phyloP scores from a whole-genome alignment of 2,888 invertebrate species.

The Tuta absoluta region DNA sequence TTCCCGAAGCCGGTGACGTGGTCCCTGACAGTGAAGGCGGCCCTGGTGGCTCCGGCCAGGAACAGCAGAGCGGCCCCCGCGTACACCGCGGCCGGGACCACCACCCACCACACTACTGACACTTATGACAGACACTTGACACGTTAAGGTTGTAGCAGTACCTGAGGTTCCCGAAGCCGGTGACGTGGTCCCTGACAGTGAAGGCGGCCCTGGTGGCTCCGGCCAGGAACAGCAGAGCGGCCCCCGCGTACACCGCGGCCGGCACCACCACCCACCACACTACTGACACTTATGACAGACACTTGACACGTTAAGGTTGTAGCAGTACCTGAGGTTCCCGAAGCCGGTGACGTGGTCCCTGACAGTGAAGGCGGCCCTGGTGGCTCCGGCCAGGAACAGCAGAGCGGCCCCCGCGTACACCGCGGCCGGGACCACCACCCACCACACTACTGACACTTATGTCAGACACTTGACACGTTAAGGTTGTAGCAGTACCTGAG shows the following conservation, averaged over 20 bases:
- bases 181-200: conserved; percentile 93
- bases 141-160: conserved; percentile 81
- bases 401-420: conserved; percentile 89
- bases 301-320: too few species aligned
- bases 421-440: conserved; percentile 92
- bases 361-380: conserved; percentile 94
- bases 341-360: conserved; percentile 94
- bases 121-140: conserved; percentile 95
- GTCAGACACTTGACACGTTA: too few species aligned
- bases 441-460: conserved; percentile 95
- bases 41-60: conserved; percentile 89
- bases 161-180: conserved; percentile 92
- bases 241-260: conserved; percentile 87
- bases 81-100: conserved; percentile 90
- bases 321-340: conserved; percentile 88
- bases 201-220: conserved; percentile 92
- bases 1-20: conserved; percentile 94
- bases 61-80: conserved; percentile 89
- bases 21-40: conserved; percentile 94
- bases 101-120: conserved; percentile 94
- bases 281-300: too few species aligned
- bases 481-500: conserved; percentile 88
- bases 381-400: conserved; percentile 90
- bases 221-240: conserved; percentile 90
- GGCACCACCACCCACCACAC: conserved; percentile 94